Conservation (phyloP, 1,140 invertebrate genomes). For the Calliopsis andreniformis region DNA sequence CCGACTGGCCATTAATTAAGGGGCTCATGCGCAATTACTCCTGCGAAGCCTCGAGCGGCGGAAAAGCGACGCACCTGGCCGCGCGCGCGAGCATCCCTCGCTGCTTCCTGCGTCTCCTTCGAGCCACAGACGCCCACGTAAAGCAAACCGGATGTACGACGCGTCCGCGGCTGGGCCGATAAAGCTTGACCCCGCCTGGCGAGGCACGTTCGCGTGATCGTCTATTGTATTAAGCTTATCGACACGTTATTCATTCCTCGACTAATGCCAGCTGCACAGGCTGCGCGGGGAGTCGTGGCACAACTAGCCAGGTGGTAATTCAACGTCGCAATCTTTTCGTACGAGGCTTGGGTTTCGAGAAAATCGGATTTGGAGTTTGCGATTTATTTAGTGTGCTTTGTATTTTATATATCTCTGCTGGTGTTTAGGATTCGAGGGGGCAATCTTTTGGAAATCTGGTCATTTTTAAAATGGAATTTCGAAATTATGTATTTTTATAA, state of each 20-base stretch:
- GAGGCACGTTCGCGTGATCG: conserved; percentile 6
- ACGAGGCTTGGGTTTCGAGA: too few species aligned
- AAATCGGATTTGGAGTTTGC: too few species aligned
- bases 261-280: too few species aligned
- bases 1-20: conserved; percentile 35
- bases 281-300: too few species aligned
- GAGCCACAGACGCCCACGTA: not conserved
- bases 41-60: not conserved
- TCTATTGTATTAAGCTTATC: conserved; percentile 4
- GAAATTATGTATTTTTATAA: too few species aligned
- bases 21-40: conserved; percentile 33
- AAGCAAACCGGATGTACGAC: conserved; percentile 11
- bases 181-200: conserved; percentile 13
- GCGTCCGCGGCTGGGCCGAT: conserved; percentile 2
- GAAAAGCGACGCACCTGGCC: not conserved
- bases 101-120: conserved; percentile 1
- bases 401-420: too few species aligned
- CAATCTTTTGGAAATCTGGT: too few species aligned
- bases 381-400: too few species aligned
- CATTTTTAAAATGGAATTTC: too few species aligned
- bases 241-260: not conserved
- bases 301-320: too few species aligned
- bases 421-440: too few species aligned
- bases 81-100: conserved; percentile 12
- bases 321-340: too few species aligned